Conservation (phyloP, 2,113 vertebrate genomes). For the Lepisosteus oculatus region DNA sequence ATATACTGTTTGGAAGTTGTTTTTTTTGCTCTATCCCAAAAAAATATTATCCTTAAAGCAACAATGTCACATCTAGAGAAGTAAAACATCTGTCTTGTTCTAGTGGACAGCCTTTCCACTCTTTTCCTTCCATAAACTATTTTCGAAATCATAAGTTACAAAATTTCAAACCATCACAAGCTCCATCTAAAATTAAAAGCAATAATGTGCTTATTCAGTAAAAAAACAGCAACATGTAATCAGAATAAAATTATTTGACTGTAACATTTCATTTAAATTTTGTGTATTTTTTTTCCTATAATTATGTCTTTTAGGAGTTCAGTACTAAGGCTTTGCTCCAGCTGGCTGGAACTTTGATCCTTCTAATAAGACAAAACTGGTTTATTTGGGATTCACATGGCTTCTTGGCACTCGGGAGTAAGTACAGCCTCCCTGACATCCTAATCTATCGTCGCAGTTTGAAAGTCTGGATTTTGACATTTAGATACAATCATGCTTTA, state of each 20-base stretch:
- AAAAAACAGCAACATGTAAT: neutral
- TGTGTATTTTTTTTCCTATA: neutral
- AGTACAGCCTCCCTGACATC: no score
- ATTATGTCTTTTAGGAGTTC: neutral
- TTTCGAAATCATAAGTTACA: neutral
- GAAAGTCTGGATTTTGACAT: no score
- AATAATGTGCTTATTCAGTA: neutral
- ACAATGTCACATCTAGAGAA: no score
- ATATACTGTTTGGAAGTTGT: no score
- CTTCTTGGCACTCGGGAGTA: no score
- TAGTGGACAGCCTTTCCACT: no score
- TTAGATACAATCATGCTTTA: no score
- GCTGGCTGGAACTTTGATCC: neutral
- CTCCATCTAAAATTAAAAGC: neutral
- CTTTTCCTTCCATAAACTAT: neutral
- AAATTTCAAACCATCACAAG: neutral
- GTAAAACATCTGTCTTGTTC: no score
- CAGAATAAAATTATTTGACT: neutral
- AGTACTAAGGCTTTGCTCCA: neutral
- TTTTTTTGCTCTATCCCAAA: no score
- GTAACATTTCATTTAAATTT: neutral
- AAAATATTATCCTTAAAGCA: no score
- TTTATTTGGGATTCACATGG: neutral
- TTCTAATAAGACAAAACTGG: neutral
- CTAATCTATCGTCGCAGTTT: no score